A percentile compares a stretch with the other conserved stretches of the same genome.
phyloP scores from a whole-genome alignment of 2,797 vertebrate species.

The Anniella stebbinsi region DNA sequence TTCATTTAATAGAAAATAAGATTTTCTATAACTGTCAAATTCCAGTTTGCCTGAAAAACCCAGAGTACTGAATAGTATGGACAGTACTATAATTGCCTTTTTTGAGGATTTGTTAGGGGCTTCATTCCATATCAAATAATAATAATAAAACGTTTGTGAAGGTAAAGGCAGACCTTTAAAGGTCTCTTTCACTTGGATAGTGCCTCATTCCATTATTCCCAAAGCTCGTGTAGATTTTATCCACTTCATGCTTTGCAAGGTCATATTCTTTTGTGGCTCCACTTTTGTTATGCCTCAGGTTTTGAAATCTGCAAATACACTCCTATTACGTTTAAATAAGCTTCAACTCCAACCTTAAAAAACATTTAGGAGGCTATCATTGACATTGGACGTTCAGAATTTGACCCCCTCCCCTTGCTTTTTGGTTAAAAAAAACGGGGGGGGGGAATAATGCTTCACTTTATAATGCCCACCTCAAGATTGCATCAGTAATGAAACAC shows the following conservation, averaged over 20 bases:
- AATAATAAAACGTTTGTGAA: constrained; percentile 46
- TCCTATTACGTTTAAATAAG: constrained; percentile 58
- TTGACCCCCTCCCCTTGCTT: constrained; percentile 60
- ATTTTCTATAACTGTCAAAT: constrained; percentile 65
- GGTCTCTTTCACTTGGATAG: constrained; percentile 61
- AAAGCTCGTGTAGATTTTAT: constrained; percentile 68
- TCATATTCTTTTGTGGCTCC: constrained; percentile 61
- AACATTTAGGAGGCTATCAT: constrained; percentile 59
- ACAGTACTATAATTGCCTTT: constrained; percentile 59
- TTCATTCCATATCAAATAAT: constrained; percentile 47
- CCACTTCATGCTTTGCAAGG: constrained; percentile 52
- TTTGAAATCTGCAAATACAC: constrained; percentile 68
- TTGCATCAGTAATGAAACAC: constrained; percentile 72
- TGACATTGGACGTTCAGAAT: constrained; percentile 66
- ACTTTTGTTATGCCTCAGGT: constrained; percentile 33
- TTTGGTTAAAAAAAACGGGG: constrained; percentile 61
- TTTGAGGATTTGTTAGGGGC: constrained; percentile 61
- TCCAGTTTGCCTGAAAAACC: constrained; percentile 56
- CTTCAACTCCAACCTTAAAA: constrained; percentile 40
- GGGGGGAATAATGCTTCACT: constrained; percentile 65
- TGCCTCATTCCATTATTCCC: constrained; percentile 63
- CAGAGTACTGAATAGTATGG: constrained; percentile 56
- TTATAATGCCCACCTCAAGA: constrained; percentile 69
- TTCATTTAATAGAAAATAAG: constrained; percentile 68
- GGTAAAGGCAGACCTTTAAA: constrained; percentile 63